A percentile compares a stretch with the other conserved stretches of the same genome.
These are phyloP conservation scores for Onchidella celtica DNA, from an alignment of 2,888 invertebrate genomes.

Conservation along the genomic window DNA sequence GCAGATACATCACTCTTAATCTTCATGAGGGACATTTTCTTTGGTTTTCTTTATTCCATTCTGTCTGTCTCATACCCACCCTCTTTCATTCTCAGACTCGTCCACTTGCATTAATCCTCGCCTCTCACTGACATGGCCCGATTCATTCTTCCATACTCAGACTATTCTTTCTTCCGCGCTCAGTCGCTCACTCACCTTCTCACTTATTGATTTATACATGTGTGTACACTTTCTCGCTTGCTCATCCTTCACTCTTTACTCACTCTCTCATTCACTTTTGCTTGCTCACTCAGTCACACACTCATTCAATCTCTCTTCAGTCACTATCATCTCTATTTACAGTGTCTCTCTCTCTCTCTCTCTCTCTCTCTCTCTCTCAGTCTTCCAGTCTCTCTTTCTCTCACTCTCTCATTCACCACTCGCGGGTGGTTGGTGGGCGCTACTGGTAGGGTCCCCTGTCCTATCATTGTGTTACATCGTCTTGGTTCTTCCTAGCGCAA, in stretches of 20 bases:
- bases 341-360: slow-evolving; percentile 16
- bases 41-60: no score
- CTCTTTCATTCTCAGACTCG: not conserved
- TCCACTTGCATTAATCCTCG: not conserved
- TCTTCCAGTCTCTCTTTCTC: slow-evolving; percentile 37
- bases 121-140: not conserved
- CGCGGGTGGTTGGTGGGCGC: no score
- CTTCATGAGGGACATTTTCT: no score
- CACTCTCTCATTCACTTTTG: not conserved
- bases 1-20: no score
- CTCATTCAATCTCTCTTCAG: not conserved
- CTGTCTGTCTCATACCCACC: no score
- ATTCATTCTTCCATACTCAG: not conserved
- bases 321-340: not conserved
- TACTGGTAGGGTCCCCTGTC: no score
- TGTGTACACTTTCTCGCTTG: not conserved
- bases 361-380: slow-evolving; percentile 35
- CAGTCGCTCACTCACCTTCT: no score
- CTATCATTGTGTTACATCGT: no score
- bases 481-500: no score
- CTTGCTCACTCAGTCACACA: not conserved
- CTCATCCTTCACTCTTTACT: not conserved
- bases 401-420: slow-evolving; percentile 33
- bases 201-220: not conserved
- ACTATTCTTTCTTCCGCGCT: not conserved